Conservation (phyloP, 2,113 vertebrate species). For the Nycticebus coucang region DNA sequence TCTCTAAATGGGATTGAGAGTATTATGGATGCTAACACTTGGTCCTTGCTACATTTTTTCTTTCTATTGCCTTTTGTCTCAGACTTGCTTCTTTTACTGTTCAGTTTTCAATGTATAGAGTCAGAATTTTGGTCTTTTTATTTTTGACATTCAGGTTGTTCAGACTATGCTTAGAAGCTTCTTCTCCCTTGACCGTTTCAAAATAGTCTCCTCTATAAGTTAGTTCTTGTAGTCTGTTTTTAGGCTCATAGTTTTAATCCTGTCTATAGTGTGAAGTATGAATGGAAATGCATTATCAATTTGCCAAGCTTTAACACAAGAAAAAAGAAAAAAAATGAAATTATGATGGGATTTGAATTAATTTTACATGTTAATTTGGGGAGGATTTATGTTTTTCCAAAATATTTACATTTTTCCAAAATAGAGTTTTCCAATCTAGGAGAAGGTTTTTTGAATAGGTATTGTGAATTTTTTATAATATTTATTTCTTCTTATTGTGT, state of each 20-base stretch:
- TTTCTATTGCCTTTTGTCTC: background rate
- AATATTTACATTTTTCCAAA: background rate
- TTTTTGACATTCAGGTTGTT: background rate
- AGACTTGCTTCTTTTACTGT: background rate
- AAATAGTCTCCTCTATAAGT: background rate
- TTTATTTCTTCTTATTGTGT: background rate
- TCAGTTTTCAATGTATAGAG: background rate
- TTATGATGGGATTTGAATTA: background rate
- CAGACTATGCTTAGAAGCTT: background rate
- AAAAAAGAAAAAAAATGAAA: background rate
- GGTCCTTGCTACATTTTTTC: background rate
- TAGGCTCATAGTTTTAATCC: background rate
- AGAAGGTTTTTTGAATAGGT: background rate
- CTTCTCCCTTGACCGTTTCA: background rate
- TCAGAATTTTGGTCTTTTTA: slow-evolving; percentile 22
- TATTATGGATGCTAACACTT: background rate
- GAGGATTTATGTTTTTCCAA: background rate
- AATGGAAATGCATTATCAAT: background rate
- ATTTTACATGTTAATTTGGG: background rate
- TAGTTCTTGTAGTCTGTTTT: background rate
- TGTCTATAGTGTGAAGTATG: background rate
- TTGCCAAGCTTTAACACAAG: background rate
- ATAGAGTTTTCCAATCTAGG: background rate
- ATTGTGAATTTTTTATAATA: background rate
- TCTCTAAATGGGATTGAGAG: background rate